Percentiles rank a stretch among this genome's conserved stretches.
phyloP scores from a whole-genome alignment of 2,113 vertebrate genomes.

The Galeopterus variegatus region DNA sequence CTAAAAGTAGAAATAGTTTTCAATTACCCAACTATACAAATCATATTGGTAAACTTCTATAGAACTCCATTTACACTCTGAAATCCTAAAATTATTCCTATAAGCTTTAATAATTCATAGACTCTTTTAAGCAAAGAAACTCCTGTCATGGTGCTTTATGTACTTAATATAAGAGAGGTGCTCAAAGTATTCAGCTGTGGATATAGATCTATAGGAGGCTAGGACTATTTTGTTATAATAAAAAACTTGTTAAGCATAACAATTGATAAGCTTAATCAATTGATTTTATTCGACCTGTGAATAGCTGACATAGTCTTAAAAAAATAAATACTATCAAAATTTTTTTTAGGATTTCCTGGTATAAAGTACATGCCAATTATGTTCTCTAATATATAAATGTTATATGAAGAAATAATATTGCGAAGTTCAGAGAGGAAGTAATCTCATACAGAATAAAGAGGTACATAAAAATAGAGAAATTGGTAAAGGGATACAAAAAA shows the following conservation, averaged over 20 bases:
- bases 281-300: neutral
- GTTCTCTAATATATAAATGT: neutral
- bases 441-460: neutral
- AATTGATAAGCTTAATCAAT: neutral
- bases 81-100: neutral
- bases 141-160: neutral
- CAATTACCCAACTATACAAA: neutral
- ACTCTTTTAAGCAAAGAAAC: neutral
- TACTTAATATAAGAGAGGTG: neutral
- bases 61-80: neutral
- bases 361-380: neutral
- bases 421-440: neutral
- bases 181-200: neutral
- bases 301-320: neutral
- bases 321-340: neutral
- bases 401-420: neutral
- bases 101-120: neutral
- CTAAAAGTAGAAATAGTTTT: neutral
- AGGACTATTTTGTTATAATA: too few species aligned
- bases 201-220: neutral
- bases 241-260: too few species aligned
- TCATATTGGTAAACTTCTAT: neutral
- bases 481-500: too few species aligned
- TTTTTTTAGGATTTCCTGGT: neutral
- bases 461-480: neutral